phyloP scores from a whole-genome alignment of 2,113 vertebrate genomes.

The Halichoerus grypus region DNA sequence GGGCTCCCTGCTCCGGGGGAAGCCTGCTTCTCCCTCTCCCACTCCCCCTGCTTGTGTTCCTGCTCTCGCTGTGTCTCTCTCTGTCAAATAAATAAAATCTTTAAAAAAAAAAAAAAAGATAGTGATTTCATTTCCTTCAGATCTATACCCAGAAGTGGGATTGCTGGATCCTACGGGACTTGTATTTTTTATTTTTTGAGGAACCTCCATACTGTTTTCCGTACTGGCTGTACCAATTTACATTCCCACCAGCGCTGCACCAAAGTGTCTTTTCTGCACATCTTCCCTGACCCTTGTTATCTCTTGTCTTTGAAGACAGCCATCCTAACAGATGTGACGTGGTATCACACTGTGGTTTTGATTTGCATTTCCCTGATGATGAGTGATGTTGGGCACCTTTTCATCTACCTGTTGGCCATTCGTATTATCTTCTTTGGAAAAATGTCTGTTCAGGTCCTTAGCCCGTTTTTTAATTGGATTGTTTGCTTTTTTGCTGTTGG shows the following conservation, averaged over 20 bases:
- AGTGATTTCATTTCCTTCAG: background rate
- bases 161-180: background rate
- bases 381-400: background rate
- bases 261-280: background rate
- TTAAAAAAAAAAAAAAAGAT: background rate
- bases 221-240: background rate
- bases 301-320: background rate
- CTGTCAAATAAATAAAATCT: too few relatives aligned
- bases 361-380: background rate
- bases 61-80: too few relatives aligned
- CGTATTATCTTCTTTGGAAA: conserved; percentile 1
- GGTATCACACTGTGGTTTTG: background rate
- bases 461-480: background rate
- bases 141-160: background rate
- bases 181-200: background rate
- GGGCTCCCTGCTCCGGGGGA: too few relatives aligned
- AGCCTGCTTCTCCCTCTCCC: too few relatives aligned
- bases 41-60: too few relatives aligned
- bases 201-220: background rate
- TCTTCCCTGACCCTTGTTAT: background rate
- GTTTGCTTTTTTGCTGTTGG: background rate
- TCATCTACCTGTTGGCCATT: background rate
- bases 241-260: background rate
- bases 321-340: background rate
- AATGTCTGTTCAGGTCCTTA: background rate